phyloP scores from a whole-genome alignment of 1,140 invertebrate species.

The Hirudo medicinalis region DNA sequence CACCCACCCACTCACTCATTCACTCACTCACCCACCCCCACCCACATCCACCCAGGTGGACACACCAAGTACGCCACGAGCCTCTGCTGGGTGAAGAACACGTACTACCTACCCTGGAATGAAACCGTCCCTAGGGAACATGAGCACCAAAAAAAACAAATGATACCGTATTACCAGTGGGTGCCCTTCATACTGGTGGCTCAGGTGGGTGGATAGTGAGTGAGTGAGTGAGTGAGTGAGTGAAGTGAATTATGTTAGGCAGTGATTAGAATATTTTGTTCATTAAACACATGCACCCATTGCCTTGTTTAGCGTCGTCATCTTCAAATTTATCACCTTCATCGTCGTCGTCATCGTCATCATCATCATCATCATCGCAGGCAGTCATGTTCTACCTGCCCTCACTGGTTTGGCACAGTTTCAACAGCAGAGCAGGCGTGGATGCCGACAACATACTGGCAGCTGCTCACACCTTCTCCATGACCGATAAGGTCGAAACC shows the following conservation, averaged over 20 bases:
- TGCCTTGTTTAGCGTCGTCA: background rate
- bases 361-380: background rate
- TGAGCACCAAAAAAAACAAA: conserved; percentile 1
- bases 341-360: background rate
- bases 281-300: too few relatives aligned
- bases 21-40: too few relatives aligned
- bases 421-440: conserved; percentile 21
- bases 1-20: too few relatives aligned
- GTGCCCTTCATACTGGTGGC: conserved; percentile 12
- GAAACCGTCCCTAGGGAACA: background rate
- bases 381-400: conserved; percentile 22
- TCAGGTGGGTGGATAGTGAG: background rate
- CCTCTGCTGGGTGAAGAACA: conserved; percentile 14
- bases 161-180: conserved; percentile 18
- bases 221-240: background rate
- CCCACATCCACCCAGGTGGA: too few relatives aligned
- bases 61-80: conserved; percentile 3
- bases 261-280: too few relatives aligned
- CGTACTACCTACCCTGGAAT: conserved; percentile 11
- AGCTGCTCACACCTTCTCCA: conserved; percentile 17
- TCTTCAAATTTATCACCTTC: too few relatives aligned
- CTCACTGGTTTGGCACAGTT: conserved; percentile 20
- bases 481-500: conserved; percentile 20
- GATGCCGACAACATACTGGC: conserved; percentile 19
- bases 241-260: too few relatives aligned